Evolutionary conservation across 2,888 invertebrate species (phyloP), one percentile per base, ranked within the genome.

Genomic region (Nomada goodeniana): DNA sequence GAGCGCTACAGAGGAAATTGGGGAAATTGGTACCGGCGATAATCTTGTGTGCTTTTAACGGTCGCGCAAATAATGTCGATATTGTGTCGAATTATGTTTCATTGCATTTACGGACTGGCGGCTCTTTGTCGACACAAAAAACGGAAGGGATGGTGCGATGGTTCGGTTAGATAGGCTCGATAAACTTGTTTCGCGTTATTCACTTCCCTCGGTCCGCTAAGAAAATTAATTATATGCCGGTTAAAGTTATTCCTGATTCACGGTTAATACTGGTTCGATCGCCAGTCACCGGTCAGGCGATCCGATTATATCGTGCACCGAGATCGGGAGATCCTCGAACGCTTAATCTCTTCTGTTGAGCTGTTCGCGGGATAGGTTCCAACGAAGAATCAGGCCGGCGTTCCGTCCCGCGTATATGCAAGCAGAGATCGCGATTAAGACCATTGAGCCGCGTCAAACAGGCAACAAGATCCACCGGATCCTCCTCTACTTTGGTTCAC

Each of bases 261-360:
- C 23, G 0, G 50, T 20, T 57, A 26, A 64, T 36, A 57, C 64
- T 52, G 53, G 53, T 53, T 63, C 26, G 68, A 83, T 74, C 76
- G 60, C 89, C 83, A 82, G 85, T 89, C 86, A 86, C 76, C 69
- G 77, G 86, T 85, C 82, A 2, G 84, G 85, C 91, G 86, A 91
- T 91, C 89, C 91, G 91, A 91, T 92, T 91, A 91, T 84, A 85
- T 86, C 89, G 84, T 2, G 81, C 75, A 79, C 63, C 75, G 82
- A 76, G 82, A 76, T 86, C 82, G 76, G 69, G 72, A 64, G 69
- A 81, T 80, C 77, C 79, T 57, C 59, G 67, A 72, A 60, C 65
- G 70, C 67, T 83, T 86, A 84, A 88, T 85, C 83, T 70, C 50
- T 36, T 26, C 50, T 50, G 70, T 60, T n/a, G 59, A 63, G 72